These are phyloP conservation scores for Oophaga pumilio DNA, from an alignment of 2,113 vertebrate genomes.

Conservation along the genomic window DNA sequence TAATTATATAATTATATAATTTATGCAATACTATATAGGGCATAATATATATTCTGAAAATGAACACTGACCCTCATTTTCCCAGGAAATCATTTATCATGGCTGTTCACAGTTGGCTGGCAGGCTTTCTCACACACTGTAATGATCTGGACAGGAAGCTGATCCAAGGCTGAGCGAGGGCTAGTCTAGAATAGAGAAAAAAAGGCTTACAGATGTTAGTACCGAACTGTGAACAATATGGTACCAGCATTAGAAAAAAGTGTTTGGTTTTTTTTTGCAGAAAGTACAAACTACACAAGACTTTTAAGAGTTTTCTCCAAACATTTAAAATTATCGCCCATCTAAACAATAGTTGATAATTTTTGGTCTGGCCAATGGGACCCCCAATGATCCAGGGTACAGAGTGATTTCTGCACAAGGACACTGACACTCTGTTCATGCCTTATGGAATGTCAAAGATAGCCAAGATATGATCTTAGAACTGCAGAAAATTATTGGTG, in stretches of 20 bases:
- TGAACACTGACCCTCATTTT: not conserved
- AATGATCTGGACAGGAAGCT: conserved; percentile 5
- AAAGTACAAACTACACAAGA: no score
- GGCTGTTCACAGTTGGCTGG: not conserved
- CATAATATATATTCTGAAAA: not conserved
- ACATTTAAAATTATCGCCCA: no score
- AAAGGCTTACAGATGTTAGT: not conserved
- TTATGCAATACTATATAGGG: not conserved
- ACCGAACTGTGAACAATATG: not conserved
- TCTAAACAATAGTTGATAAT: no score
- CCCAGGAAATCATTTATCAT: not conserved
- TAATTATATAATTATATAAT: not conserved
- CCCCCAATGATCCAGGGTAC: no score
- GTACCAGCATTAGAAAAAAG: not conserved
- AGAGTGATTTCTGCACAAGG: no score
- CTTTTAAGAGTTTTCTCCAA: no score
- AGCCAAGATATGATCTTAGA: no score
- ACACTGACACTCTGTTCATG: no score
- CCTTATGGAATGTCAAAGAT: no score
- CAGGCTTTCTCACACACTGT: not conserved
- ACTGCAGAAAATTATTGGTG: no score
- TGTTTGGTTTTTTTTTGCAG: no score
- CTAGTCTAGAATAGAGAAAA: not conserved
- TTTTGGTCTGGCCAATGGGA: no score
- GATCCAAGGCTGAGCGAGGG: not conserved